Base-by-base conservation (phyloP, 2,113 vertebrate species). In the Cryptotis parvus region DNA sequence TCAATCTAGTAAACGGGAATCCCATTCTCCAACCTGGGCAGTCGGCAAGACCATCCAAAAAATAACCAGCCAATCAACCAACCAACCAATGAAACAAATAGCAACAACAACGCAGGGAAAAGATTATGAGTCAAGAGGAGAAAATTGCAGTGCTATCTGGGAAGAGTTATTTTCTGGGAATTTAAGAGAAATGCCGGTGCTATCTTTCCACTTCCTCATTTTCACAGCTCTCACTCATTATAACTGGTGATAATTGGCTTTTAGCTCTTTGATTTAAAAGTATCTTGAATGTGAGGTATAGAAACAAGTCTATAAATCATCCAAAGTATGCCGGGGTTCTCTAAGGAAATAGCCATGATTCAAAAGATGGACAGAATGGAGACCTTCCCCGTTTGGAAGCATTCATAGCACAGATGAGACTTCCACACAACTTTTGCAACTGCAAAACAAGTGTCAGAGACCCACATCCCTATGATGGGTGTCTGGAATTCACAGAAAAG, bases 301-400 rank as follows among this genome's bases (percentile, higher is more conserved):
- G 16, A 29, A 49, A 55, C 3, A 1, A 9, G 26, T 37, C n/a
- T 43, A 41, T 10, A 39, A 29, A 72, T 66, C 31, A 69, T 70
- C 41, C 66, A 35, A 75, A 72, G 43, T 24, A 31, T 81, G 33
- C 37, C 27, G 41, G 82, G 27, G 66, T 29, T 93, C 52, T 90
- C 49, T 66, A 58, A 75, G 10, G 22, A 77, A 52, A 74, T 68
- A 8, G 24, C 16, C 1, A 14, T 75, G 35, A 55, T 2, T 49
- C 20, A 58, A 45, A 74, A 55, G 83, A 39, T 22, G 9, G 31
- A 65, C 27, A 31, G 27, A n/a, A 29, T 0, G 3, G 37, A 41
- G 4, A 3, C 31, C 35, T 94, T 39, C 37, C 29, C 18, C 9
- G 9, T 24, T 27, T 88, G 43, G 41, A 63, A 88, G 58, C 79